Evolutionary conservation across 2,888 invertebrate species (phyloP), one percentile per base, ranked within the genome.

Genomic region (Helicoverpa assulta): DNA sequence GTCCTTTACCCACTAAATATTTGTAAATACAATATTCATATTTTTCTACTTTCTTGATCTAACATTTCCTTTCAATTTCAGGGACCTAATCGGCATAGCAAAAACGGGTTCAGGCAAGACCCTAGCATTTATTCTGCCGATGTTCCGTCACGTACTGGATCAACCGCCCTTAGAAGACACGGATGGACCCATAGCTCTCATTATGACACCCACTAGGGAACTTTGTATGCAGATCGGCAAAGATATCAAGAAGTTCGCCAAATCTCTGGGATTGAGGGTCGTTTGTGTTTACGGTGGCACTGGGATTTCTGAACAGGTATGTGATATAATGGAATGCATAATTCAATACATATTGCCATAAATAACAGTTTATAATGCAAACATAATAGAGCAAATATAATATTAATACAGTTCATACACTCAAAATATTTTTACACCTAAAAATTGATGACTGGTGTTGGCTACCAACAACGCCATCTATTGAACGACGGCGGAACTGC

Each of bases 31-130:
- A n/a, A n/a, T n/a, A n/a, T n/a, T n/a, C n/a, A n/a, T n/a, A n/a
- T n/a, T n/a, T n/a, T n/a, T n/a, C n/a, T n/a, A n/a, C n/a, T n/a
- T n/a, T n/a, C n/a, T n/a, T n/a, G n/a, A n/a, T n/a, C n/a, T n/a
- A n/a, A n/a, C n/a, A n/a, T n/a, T n/a, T n/a, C n/a, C n/a, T n/a
- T n/a, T n/a, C n/a, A n/a, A n/a, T n/a, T n/a, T 50, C 87, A 96
- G 96, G 69, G 99, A 99, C 94, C 96, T 99, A 73, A 99, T 99
- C 88, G 99, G 99, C 66, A 99, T 99, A 90, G 99, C 99, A 1
- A 99, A 99, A 95, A 99, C 99, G 0, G 99, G 99, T 55, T 99
- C 99, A 88, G 99, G 99, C 43, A 99, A 99, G 96, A 99, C 99
- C 0, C 94, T 99, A 61, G 99, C 99, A 0, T 99, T 99, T 93